phyloP scores from a whole-genome alignment of 2,113 vertebrate species.

The Perccottus glenii region DNA sequence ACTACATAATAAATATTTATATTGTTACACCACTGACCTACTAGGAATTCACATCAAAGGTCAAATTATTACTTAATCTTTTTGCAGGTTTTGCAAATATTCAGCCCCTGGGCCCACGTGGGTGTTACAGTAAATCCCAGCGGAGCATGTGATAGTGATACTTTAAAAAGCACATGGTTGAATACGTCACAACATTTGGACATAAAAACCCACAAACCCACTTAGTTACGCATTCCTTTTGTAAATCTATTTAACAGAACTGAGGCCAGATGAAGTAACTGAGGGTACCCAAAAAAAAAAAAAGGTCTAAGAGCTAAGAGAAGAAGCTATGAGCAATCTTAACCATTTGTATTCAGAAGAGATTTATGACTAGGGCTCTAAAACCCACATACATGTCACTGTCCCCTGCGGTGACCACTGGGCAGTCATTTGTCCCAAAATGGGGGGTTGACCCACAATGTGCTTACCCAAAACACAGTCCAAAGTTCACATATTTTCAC shows the following conservation, averaged over 20 bases:
- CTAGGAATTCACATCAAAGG: too few relatives aligned
- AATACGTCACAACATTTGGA: not conserved
- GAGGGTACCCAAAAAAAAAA: not conserved
- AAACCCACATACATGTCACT: not conserved
- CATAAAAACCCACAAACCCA: conserved; percentile 23
- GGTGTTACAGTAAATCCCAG: conserved; percentile 1
- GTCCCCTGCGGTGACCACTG: not conserved
- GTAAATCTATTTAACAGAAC: conserved; percentile 46
- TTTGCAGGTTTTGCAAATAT: not conserved
- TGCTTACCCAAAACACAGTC: conserved; percentile 3
- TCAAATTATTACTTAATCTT: not conserved
- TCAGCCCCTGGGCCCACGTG: not conserved
- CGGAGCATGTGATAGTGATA: conserved; percentile 18
- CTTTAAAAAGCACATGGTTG: conserved; percentile 4
- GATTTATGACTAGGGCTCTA: not conserved
- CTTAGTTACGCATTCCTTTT: conserved; percentile 44
- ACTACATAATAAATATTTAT: too few relatives aligned
- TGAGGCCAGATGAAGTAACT: conserved; percentile 10
- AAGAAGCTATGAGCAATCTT: not conserved
- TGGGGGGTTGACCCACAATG: not conserved
- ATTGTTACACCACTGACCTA: too few relatives aligned
- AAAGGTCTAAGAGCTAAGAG: too few relatives aligned
- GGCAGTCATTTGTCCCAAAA: conserved; percentile 1
- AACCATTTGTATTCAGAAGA: not conserved
- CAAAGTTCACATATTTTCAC: conserved; percentile 15